phyloP scores from a whole-genome alignment of 2,888 invertebrate species.

The Apomyelois bistriatella region DNA sequence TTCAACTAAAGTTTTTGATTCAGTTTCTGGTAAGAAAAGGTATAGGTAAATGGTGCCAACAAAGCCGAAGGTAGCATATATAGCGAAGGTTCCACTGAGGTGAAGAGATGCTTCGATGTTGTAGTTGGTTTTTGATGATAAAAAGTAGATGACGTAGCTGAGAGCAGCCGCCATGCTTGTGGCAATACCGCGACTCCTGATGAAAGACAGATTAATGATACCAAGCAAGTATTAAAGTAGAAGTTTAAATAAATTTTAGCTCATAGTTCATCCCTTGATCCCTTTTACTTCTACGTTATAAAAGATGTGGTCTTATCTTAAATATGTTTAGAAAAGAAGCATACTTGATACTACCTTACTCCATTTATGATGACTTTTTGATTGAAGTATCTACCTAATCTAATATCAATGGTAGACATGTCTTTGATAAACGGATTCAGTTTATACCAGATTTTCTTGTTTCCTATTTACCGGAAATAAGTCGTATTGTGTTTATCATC shows the following conservation, averaged over 20 bases:
- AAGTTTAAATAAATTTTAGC: too few species aligned
- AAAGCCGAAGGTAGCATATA: constrained; percentile 65
- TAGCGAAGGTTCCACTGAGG: constrained; percentile 69
- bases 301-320: too few species aligned
- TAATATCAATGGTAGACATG: not conserved
- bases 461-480: too few species aligned
- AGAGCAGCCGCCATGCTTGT: constrained; percentile 74
- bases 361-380: too few species aligned
- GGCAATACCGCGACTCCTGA: constrained; percentile 76
- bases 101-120: constrained; percentile 68
- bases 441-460: too few species aligned
- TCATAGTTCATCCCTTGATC: too few species aligned
- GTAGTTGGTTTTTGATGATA: constrained; percentile 76
- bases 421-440: too few species aligned
- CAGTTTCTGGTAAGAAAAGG: constrained; percentile 78
- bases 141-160: constrained; percentile 69
- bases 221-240: not conserved
- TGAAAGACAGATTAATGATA: constrained; percentile 21
- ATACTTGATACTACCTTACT: too few species aligned
- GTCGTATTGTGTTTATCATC: too few species aligned
- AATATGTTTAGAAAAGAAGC: too few species aligned
- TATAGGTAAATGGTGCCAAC: constrained; percentile 73
- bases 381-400: too few species aligned
- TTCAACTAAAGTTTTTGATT: constrained; percentile 70
- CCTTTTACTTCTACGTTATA: too few species aligned